A percentile compares a stretch with the other conserved stretches of the same genome.
phyloP scores from a whole-genome alignment of 2,797 vertebrate genomes.

The Fringilla coelebs region DNA sequence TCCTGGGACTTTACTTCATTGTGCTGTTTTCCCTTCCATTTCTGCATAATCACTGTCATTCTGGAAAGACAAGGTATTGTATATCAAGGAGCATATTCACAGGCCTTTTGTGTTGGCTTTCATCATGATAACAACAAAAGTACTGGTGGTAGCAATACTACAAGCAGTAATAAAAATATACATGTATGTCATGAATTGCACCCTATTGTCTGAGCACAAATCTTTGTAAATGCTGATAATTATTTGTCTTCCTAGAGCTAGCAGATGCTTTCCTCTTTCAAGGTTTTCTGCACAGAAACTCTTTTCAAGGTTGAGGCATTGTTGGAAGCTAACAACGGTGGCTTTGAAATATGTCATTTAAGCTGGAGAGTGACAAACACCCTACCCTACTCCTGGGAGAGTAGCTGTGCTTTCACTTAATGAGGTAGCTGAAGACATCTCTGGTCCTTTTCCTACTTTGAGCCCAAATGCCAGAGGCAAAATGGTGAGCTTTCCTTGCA shows the following conservation, averaged over 20 bases:
- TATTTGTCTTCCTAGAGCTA: conserved; percentile 55
- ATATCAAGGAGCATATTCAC: conserved; percentile 8
- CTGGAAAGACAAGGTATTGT: conserved; percentile 40
- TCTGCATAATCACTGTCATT: conserved; percentile 32
- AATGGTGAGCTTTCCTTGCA: background rate
- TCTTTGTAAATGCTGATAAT: conserved; percentile 45
- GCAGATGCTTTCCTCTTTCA: conserved; percentile 45
- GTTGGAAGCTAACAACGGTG: conserved; percentile 43
- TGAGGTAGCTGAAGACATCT: conserved; percentile 45
- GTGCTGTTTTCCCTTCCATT: conserved; percentile 27
- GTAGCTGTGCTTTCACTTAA: conserved; percentile 26
- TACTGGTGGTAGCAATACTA: conserved; percentile 11
- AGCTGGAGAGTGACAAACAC: conserved; percentile 43
- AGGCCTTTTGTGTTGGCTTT: conserved; percentile 47
- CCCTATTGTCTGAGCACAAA: background rate
- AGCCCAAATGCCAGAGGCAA: conserved; percentile 35
- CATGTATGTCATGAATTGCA: conserved; percentile 47
- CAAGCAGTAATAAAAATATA: conserved; percentile 48
- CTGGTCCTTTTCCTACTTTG: conserved; percentile 27
- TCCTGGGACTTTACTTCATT: background rate
- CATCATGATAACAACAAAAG: conserved; percentile 12
- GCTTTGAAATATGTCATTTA: conserved; percentile 54
- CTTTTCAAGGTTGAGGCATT: conserved; percentile 60
- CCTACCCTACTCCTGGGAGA: conserved; percentile 15
- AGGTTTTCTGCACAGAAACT: conserved; percentile 40